Evolutionary conservation across 2,797 vertebrate genomes (phyloP).

Genomic region (Pangasius macronema): DNA sequence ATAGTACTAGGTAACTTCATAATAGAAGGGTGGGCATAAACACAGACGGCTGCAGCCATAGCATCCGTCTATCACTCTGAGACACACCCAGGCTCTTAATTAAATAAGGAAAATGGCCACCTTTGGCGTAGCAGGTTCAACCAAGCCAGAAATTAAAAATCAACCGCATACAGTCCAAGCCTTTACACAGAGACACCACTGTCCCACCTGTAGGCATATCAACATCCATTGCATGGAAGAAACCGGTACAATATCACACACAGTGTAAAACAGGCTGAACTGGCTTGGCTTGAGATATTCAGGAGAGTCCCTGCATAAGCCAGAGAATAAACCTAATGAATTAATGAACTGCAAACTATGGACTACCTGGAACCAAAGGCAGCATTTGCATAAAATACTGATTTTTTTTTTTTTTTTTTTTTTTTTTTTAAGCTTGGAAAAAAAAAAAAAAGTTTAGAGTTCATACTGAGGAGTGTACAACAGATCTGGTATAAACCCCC

Average conservation of each 20-base stretch:
- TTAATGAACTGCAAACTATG: slow-evolving; percentile 60
- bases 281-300: slow-evolving; percentile 39
- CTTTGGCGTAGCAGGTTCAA: slow-evolving; percentile 26
- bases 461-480: slow-evolving; percentile 74
- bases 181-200: slow-evolving; percentile 21
- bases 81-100: background rate
- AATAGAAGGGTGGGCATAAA: background rate
- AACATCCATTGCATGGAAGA: slow-evolving; percentile 41
- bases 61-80: background rate
- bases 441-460: slow-evolving; percentile 61
- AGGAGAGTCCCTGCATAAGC: slow-evolving; percentile 21
- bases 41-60: slow-evolving; percentile 1
- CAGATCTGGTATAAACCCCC: slow-evolving; percentile 59
- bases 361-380: slow-evolving; percentile 71
- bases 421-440: slow-evolving; percentile 50
- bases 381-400: slow-evolving; percentile 80
- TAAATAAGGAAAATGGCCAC: slow-evolving; percentile 7
- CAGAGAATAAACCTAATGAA: slow-evolving; percentile 26
- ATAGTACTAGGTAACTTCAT: slow-evolving; percentile 34
- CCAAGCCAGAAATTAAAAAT: background rate
- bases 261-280: slow-evolving; percentile 40
- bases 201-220: slow-evolving; percentile 24
- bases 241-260: slow-evolving; percentile 46
- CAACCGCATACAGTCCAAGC: slow-evolving; percentile 36
- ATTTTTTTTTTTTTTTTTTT: slow-evolving; percentile 62